A percentile compares a stretch with the other conserved stretches of the same genome.
These are phyloP conservation scores for Phalacrocorax pelagicus DNA, from an alignment of 2,113 vertebrate species.

Conservation along the genomic window DNA sequence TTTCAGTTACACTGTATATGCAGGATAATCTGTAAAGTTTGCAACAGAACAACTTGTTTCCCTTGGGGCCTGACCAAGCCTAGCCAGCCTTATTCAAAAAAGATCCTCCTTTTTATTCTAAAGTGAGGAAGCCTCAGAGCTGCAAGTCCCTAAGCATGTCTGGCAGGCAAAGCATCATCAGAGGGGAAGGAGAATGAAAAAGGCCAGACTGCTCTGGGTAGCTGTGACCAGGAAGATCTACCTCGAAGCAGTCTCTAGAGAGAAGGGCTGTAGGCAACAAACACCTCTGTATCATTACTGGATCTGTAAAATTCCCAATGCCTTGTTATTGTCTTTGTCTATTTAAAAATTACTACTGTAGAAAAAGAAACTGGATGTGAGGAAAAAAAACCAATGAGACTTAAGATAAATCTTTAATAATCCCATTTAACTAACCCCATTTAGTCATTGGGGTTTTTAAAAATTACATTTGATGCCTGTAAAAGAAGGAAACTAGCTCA, in stretches of 20 bases:
- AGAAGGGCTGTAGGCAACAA: neutral
- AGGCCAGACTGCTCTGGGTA: neutral
- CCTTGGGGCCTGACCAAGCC: neutral
- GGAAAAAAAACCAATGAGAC: neutral
- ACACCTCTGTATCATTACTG: neutral
- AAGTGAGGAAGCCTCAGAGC: neutral
- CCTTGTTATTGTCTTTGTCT: neutral
- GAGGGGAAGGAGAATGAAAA: neutral
- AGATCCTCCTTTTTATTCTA: neutral
- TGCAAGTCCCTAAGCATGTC: neutral
- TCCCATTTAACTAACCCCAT: neutral
- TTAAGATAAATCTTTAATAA: neutral
- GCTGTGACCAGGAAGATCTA: neutral
- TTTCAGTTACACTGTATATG: neutral
- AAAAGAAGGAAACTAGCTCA: neutral
- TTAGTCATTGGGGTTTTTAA: neutral
- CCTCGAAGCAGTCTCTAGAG: neutral
- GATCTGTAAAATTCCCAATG: neutral
- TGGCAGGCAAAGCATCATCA: neutral
- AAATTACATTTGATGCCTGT: neutral
- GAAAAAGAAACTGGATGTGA: neutral
- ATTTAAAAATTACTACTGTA: neutral
- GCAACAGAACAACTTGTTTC: neutral
- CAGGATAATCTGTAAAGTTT: slow-evolving; percentile 1
- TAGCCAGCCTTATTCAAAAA: neutral